A percentile compares a stretch with the other conserved stretches of the same genome.
Evolutionary conservation across 2,797 vertebrate species (phyloP).

Genomic region (Taeniopygia guttata): DNA sequence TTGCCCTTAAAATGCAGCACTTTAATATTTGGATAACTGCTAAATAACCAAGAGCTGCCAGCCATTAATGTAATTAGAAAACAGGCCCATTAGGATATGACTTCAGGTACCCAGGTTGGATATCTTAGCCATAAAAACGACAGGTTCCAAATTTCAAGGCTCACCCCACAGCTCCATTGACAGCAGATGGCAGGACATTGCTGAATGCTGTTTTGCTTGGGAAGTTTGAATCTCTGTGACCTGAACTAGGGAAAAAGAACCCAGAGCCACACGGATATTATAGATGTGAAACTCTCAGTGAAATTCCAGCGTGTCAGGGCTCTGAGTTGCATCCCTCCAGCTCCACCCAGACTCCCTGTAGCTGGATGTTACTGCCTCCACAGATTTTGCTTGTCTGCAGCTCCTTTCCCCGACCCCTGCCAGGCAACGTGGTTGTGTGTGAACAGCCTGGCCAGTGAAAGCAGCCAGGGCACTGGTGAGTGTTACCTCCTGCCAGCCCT

Average conservation of each 20-base stretch:
- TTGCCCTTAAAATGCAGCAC: background rate
- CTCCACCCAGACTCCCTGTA: background rate
- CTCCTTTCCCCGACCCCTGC: background rate
- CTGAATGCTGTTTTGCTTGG: background rate
- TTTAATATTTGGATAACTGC: background rate
- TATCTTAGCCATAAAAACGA: background rate
- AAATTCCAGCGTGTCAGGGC: background rate
- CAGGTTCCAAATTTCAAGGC: background rate
- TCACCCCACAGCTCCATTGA: fast-evolving
- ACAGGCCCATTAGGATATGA: background rate
- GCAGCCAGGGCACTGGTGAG: background rate
- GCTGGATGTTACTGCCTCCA: background rate
- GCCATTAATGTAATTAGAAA: background rate
- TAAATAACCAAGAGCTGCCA: background rate
- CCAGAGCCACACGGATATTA: background rate
- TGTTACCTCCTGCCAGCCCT: background rate
- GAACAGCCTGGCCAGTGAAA: background rate
- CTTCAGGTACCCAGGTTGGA: background rate
- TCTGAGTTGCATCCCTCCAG: background rate
- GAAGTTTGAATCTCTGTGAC: background rate
- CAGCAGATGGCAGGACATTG: background rate
- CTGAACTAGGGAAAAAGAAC: background rate
- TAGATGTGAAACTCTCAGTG: background rate
- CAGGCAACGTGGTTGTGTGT: background rate
- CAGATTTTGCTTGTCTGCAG: background rate